Percentiles rank a stretch among this genome's conserved stretches.
Evolutionary conservation across 37 sponge, comb jelly and placozoan species (phyloP).

Genomic region (Aplysina aerophoba): DNA sequence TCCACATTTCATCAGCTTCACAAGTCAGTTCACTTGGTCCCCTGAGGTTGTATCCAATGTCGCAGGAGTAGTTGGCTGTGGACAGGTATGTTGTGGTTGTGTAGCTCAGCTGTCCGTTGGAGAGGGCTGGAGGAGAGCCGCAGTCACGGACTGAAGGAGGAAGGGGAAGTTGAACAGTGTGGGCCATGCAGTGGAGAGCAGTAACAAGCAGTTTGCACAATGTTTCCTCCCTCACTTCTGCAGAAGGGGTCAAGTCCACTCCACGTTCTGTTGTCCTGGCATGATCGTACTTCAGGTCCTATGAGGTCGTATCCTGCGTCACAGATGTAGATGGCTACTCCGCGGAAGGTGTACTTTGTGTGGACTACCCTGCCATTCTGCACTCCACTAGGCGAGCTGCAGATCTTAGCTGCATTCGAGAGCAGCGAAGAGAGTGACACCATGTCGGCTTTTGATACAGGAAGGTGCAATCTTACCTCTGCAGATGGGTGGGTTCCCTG

Average conservation of each 20-base stretch:
- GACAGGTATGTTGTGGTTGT: slow-evolving; percentile 17
- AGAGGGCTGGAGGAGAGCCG: slow-evolving; percentile 5
- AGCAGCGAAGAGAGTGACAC: neutral
- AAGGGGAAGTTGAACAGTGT: neutral
- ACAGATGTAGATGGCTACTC: slow-evolving; percentile 3
- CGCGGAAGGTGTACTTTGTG: neutral
- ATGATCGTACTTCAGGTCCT: neutral
- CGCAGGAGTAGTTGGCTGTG: slow-evolving; percentile 18
- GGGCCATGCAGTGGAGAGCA: too few relatives aligned
- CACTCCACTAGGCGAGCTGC: neutral
- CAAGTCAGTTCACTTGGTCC: neutral
- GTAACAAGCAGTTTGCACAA: neutral
- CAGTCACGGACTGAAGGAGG: neutral
- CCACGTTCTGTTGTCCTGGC: neutral
- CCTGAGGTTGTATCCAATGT: slow-evolving; percentile 7
- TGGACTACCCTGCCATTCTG: neutral
- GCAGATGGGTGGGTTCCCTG: neutral
- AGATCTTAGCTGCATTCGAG: neutral
- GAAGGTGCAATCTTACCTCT: neutral
- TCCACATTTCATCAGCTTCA: neutral
- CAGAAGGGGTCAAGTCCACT: neutral
- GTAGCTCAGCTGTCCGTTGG: neutral
- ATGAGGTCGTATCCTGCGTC: neutral
- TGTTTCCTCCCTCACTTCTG: neutral
- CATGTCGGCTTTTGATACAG: neutral